phyloP scores from a whole-genome alignment of 1,140 invertebrate species.

The Leptestheria dahalacensis region DNA sequence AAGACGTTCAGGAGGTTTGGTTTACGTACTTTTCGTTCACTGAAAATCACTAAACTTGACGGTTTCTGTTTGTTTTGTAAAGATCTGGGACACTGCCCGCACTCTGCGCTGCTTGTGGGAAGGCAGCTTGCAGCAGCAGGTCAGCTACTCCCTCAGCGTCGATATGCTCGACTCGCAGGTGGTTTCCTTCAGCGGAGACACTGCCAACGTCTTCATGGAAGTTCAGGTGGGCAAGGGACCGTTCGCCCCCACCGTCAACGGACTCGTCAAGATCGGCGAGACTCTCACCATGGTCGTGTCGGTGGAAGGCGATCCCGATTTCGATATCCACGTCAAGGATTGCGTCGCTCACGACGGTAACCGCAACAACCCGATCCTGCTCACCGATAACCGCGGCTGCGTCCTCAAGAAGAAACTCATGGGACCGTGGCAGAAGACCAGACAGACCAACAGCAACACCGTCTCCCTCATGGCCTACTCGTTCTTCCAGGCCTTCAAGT shows the following conservation, averaged over 20 bases:
- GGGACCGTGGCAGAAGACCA: conserved; percentile 62
- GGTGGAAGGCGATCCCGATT: conserved; percentile 60
- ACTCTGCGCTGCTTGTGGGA: conserved; percentile 66
- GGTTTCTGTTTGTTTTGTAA: conserved; percentile 9
- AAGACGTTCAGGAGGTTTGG: conserved; percentile 29
- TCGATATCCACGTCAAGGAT: conserved; percentile 55
- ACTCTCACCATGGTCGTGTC: conserved; percentile 64
- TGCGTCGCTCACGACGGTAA: conserved; percentile 54
- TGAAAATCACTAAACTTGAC: not conserved
- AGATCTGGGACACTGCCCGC: conserved; percentile 61
- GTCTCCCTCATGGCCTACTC: conserved; percentile 63
- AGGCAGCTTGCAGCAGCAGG: conserved; percentile 54
- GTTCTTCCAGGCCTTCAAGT: conserved; percentile 72
- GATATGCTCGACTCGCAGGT: conserved; percentile 65
- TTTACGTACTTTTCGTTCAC: not conserved
- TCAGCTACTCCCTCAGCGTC: conserved; percentile 55
- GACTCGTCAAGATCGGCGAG: conserved; percentile 67
- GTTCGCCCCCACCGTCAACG: conserved; percentile 53
- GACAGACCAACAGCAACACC: conserved; percentile 51
- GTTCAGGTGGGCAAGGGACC: conserved; percentile 60
- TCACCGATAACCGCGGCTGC: conserved; percentile 63
- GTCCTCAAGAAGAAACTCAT: conserved; percentile 66
- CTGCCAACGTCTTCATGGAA: conserved; percentile 59
- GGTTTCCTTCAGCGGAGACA: conserved; percentile 67
- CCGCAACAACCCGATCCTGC: conserved; percentile 42